Conservation (phyloP, 2,888 invertebrate species). For the Lysandra coridon region DNA sequence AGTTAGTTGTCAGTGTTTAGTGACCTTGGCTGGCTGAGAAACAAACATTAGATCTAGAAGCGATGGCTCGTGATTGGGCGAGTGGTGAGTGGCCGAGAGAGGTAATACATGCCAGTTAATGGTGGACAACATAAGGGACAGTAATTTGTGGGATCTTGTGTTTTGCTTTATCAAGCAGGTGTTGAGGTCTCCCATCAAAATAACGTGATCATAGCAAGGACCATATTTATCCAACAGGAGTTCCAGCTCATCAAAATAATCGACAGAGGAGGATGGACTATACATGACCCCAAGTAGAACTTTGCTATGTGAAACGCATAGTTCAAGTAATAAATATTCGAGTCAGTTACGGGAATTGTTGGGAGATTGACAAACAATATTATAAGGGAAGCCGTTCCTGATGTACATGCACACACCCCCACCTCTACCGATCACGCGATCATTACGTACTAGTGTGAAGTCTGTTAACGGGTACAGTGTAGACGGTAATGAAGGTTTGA, state of each 20-base stretch:
- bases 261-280: background rate
- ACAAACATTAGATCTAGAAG: no score
- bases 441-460: no score
- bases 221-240: background rate
- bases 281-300: conserved; percentile 8
- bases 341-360: background rate
- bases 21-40: no score
- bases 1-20: background rate
- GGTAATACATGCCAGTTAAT: background rate
- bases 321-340: background rate
- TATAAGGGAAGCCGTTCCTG: background rate
- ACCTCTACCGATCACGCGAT: background rate
- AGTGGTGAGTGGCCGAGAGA: no score
- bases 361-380: background rate
- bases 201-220: background rate
- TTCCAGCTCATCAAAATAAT: background rate
- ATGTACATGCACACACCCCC: conserved; percentile 7
- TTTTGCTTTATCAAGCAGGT: background rate
- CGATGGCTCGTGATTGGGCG: no score
- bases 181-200: background rate
- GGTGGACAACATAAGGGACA: background rate
- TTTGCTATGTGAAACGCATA: conserved; percentile 11
- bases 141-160: background rate
- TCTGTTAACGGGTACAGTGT: background rate
- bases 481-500: background rate